Evolutionary conservation across 2,888 invertebrate genomes (phyloP).

Genomic region (Lutraria lutraria): DNA sequence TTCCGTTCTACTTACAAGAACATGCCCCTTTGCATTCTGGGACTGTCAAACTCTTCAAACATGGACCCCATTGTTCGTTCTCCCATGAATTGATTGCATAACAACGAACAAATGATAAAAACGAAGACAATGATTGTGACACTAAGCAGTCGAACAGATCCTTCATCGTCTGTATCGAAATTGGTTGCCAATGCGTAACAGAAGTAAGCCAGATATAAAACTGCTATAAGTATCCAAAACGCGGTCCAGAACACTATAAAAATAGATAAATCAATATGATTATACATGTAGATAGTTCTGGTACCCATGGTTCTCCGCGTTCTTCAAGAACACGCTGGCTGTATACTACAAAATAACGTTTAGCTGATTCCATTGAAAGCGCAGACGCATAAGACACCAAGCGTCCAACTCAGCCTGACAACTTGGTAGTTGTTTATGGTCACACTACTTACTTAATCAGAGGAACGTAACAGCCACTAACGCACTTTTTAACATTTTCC

Average conservation of each 20-base stretch:
- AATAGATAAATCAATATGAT: background rate
- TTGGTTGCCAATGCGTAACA: conserved; percentile 78
- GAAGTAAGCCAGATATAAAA: conserved; percentile 79
- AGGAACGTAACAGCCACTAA: too few species aligned
- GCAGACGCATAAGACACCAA: too few species aligned
- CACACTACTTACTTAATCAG: too few species aligned
- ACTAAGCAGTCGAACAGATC: conserved; percentile 80
- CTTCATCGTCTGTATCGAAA: conserved; percentile 77
- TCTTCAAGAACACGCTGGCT: too few species aligned
- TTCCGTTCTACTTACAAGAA: background rate
- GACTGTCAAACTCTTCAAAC: conserved; percentile 21
- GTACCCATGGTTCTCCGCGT: too few species aligned
- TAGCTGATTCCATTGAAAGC: too few species aligned
- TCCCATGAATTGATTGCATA: conserved; percentile 31
- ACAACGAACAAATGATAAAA: conserved; percentile 39
- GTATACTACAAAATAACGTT: too few species aligned
- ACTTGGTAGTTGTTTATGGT: too few species aligned
- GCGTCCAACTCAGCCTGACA: too few species aligned
- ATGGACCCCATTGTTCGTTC: background rate
- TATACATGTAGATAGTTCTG: too few species aligned
- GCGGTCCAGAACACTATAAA: conserved; percentile 53
- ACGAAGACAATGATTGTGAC: conserved; percentile 73
- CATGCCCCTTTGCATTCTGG: background rate
- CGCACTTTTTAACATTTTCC: too few species aligned
- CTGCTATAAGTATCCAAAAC: conserved; percentile 35